Evolutionary conservation across 2,113 vertebrate species (phyloP), one percentile per base, ranked within the genome.

Genomic region (Pelecanoides urinatrix): DNA sequence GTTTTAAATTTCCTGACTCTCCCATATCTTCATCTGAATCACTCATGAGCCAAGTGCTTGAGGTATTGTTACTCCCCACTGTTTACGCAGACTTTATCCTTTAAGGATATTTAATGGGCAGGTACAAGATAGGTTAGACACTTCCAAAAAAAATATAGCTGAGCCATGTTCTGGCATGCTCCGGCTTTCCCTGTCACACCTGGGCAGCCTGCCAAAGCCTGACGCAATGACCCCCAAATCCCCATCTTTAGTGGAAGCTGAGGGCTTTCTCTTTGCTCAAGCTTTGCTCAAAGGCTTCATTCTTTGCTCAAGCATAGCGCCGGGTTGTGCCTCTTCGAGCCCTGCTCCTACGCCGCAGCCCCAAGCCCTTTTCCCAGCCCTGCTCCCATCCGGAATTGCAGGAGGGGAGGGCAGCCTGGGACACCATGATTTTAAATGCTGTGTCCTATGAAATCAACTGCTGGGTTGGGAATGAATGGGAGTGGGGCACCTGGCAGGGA

Each of bases 21-120:
- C 93, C 91, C 93, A 68, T 14, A 2, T 65, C 86, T 78, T 84
- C 40, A 19, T 53, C 89, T 96, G 87, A 96, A 94, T 96, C 93
- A 96, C 52, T 93, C 36, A 42, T 75, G 92, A 91, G 84, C 68
- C 76, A 40, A 81, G 52, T 49, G 58, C 75, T 94, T 72, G 67
- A 67, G 70, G 68, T 84, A 75, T 87, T 90, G 93, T 86, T 95
- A 92, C 86, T 96, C 76, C 94, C 89, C 86, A 2, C 79, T 80
- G 55, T 84, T 94, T 70, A 84, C 80, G 49, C 11, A 5, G 65
- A 40, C 36, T 83, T 94, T 36, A 71, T 73, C 66, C 67, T 89
- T 65, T 66, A 50, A 81, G 56, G 70, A 32, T 88, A n/a, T 67
- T 58, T 55, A 70, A 38, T 65, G 61, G 76, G 59, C 80, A 94